phyloP scores from a whole-genome alignment of 2,113 vertebrate species.

The Chascanopsetta lugubris region DNA sequence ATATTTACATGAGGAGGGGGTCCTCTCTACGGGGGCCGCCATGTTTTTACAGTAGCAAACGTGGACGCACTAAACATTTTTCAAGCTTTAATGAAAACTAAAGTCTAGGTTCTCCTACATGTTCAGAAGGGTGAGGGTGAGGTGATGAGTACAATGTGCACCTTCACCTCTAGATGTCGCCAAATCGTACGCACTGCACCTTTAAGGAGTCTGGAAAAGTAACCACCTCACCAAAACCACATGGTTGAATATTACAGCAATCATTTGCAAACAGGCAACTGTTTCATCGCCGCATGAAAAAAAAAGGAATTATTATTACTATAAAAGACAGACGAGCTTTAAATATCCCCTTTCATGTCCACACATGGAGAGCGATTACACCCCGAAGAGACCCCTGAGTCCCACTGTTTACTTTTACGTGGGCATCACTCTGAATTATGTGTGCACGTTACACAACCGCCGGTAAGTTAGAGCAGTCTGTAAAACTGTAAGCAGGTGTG shows the following conservation, averaged over 20 bases:
- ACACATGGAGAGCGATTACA: constrained; percentile 35
- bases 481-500: constrained; percentile 68
- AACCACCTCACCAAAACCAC: constrained; percentile 11
- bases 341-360: constrained; percentile 24
- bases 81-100: too few relatives aligned
- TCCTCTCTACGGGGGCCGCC: too few relatives aligned
- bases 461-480: constrained; percentile 58
- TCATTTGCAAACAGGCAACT: constrained; percentile 16
- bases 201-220: constrained; percentile 7
- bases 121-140: too few relatives aligned
- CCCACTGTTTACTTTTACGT: constrained; percentile 44
- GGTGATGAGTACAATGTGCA: too few relatives aligned
- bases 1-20: too few relatives aligned
- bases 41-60: too few relatives aligned
- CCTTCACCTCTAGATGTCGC: constrained; percentile 26
- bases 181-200: too few relatives aligned
- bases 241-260: neutral
- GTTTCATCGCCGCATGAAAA: constrained; percentile 1
- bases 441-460: constrained; percentile 63
- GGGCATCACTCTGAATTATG: constrained; percentile 60
- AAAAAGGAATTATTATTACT: constrained; percentile 9
- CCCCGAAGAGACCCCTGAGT: constrained; percentile 39
- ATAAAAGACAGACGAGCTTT: constrained; percentile 16
- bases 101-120: too few relatives aligned
- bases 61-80: too few relatives aligned